A percentile compares a stretch with the other conserved stretches of the same genome.
Evolutionary conservation across 2,113 vertebrate genomes (phyloP).

Genomic region (Aegotheles bennettii): DNA sequence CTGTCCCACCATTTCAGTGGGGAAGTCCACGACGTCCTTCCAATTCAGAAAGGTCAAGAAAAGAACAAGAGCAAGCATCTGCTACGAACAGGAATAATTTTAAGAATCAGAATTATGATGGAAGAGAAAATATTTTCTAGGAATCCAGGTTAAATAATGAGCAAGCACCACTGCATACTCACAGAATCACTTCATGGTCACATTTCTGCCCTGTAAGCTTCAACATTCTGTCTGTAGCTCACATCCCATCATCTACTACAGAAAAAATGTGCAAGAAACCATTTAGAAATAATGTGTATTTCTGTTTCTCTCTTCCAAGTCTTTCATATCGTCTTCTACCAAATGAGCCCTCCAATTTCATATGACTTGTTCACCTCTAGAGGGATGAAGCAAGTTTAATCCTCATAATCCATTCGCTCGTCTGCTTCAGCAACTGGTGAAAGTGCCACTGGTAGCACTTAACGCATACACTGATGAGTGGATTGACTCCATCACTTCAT

Average conservation of each 20-base stretch:
- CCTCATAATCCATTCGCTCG: neutral
- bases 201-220: neutral
- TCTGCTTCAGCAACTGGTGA: neutral
- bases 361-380: neutral
- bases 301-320: neutral
- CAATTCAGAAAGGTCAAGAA: neutral
- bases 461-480: neutral
- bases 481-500: neutral
- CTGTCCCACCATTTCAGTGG: neutral
- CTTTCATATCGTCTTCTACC: neutral
- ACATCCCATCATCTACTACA: neutral
- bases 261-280: neutral
- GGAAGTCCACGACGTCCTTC: neutral
- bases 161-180: neutral
- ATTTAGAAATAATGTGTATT: neutral
- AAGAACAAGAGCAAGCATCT: neutral
- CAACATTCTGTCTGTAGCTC: neutral
- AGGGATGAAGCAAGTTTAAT: neutral
- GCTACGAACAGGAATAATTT: neutral
- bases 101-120: neutral
- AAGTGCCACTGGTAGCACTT: neutral
- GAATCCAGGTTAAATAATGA: neutral
- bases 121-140: neutral
- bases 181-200: neutral
- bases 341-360: neutral